Evolutionary conservation across 2,797 vertebrate species (phyloP).

Genomic region (Denticeps clupeoides): DNA sequence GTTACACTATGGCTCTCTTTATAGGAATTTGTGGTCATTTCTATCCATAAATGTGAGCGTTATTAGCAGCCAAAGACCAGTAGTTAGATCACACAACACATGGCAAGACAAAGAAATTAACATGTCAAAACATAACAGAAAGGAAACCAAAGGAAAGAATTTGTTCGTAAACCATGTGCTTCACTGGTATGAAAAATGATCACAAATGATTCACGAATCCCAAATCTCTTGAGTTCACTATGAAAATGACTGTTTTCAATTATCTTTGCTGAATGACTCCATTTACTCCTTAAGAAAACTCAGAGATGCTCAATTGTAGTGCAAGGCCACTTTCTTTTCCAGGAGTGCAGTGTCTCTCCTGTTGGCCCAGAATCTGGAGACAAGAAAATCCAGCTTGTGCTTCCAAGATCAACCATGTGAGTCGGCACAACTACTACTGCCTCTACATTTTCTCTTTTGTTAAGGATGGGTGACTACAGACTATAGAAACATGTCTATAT

Average conservation of each 20-base stretch:
- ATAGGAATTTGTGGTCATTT: no score
- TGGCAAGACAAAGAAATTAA: not conserved
- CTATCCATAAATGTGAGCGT: no score
- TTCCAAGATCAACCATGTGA: slow-evolving; percentile 40
- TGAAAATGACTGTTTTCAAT: not conserved
- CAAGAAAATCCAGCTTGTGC: slow-evolving; percentile 35
- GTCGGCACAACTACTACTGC: slow-evolving; percentile 32
- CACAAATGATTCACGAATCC: slow-evolving; percentile 5
- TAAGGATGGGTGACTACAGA: no score
- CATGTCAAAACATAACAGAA: not conserved
- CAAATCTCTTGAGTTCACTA: slow-evolving; percentile 6
- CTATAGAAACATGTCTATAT: no score
- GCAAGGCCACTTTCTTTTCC: slow-evolving; percentile 36
- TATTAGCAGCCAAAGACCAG: no score
- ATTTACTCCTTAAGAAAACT: slow-evolving; percentile 32
- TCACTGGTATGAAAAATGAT: slow-evolving; percentile 1
- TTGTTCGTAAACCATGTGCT: not conserved
- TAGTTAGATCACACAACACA: no score
- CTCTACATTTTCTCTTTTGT: no score
- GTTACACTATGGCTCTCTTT: no score
- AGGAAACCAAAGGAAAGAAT: not conserved
- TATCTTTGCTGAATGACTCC: slow-evolving; percentile 7
- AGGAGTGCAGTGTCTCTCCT: slow-evolving; percentile 20
- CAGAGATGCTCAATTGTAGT: slow-evolving; percentile 46
- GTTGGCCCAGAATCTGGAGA: slow-evolving; percentile 40